These are phyloP conservation scores for Aspidiotus rigidus DNA, from an alignment of 2,888 invertebrate genomes.

Conservation along the genomic window DNA sequence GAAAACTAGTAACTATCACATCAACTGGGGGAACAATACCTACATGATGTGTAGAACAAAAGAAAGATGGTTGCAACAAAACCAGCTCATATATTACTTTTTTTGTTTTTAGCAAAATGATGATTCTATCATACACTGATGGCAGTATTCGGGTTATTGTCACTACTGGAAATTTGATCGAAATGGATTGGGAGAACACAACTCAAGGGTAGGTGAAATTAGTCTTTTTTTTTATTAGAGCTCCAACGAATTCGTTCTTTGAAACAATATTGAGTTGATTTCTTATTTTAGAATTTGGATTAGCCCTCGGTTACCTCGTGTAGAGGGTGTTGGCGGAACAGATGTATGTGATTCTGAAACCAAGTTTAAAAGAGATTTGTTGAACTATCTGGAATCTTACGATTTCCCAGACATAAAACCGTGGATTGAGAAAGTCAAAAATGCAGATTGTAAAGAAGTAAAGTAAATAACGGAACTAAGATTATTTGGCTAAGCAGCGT, in stretches of 20 bases:
- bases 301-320: slow-evolving; percentile 64
- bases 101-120: slow-evolving; percentile 60
- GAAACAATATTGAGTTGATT: background rate
- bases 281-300: slow-evolving; percentile 65
- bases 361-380: slow-evolving; percentile 65
- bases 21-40: too few relatives aligned
- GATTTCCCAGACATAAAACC: slow-evolving; percentile 55
- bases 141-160: slow-evolving; percentile 74
- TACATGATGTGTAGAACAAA: too few relatives aligned
- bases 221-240: background rate
- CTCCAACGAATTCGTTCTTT: slow-evolving; percentile 1
- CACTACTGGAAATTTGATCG: slow-evolving; percentile 84
- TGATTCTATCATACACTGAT: slow-evolving; percentile 72
- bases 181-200: slow-evolving; percentile 87
- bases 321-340: slow-evolving; percentile 43
- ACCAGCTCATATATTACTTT: background rate
- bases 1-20: too few relatives aligned
- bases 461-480: slow-evolving; percentile 22
- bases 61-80: background rate
- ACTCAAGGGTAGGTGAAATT: slow-evolving; percentile 65
- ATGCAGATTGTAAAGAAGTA: slow-evolving; percentile 58
- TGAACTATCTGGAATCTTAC: slow-evolving; percentile 68
- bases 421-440: slow-evolving; percentile 64
- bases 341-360: slow-evolving; percentile 71
- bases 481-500: background rate